Conservation (phyloP, 2,113 vertebrate genomes). For the Mastomys natalensis region DNA sequence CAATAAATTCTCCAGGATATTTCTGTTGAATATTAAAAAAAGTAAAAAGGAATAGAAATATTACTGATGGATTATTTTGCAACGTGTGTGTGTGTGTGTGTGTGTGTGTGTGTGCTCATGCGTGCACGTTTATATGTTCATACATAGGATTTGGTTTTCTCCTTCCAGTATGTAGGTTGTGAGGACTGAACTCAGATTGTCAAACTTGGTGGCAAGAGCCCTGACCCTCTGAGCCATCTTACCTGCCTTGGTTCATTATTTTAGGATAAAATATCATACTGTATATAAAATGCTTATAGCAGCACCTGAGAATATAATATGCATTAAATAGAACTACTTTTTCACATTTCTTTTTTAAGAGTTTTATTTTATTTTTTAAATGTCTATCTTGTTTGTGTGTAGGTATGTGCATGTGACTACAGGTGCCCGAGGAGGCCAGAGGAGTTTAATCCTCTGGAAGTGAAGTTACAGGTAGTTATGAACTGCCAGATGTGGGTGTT, state of each 20-base stretch:
- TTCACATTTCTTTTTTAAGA: background rate
- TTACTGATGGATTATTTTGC: background rate
- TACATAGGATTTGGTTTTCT: background rate
- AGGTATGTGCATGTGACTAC: background rate
- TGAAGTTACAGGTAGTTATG: background rate
- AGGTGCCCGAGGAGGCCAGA: background rate
- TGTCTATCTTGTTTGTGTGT: background rate
- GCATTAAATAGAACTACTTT: background rate
- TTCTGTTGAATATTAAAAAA: no score
- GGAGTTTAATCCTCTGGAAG: background rate
- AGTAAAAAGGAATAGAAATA: background rate
- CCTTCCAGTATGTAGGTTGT: no score
- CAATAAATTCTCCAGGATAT: no score
- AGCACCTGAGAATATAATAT: background rate
- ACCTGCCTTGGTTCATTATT: background rate
- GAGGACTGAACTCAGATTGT: background rate
- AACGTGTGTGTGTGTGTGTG: background rate
- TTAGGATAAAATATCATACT: conserved; percentile 12
- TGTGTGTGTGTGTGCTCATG: no score
- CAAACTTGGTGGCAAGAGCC: background rate
- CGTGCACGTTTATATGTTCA: background rate
- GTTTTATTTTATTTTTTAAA: background rate
- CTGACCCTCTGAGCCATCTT: background rate
- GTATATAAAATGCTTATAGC: background rate
- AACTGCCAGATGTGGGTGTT: background rate